Conservation (phyloP, 2,888 invertebrate species). For the Hedya salicella region DNA sequence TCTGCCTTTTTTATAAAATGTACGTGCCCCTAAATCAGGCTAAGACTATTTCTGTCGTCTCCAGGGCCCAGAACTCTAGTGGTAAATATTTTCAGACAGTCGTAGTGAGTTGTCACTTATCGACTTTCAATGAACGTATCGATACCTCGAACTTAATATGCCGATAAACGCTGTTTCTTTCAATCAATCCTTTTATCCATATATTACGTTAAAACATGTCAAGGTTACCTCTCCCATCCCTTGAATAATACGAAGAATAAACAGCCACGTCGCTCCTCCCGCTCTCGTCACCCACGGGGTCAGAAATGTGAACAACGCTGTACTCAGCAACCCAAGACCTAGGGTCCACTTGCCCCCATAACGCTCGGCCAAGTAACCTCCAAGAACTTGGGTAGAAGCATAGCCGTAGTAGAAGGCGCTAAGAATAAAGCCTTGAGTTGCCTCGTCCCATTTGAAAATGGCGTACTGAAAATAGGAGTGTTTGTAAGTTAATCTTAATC, state of each 20-base stretch:
- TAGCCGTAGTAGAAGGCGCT: slow-evolving; percentile 92
- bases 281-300: slow-evolving; percentile 87
- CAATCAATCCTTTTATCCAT: too few relatives aligned
- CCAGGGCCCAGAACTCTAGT: too few relatives aligned
- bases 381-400: slow-evolving; percentile 89
- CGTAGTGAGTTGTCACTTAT: too few relatives aligned
- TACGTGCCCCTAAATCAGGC: too few relatives aligned
- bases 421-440: slow-evolving; percentile 87
- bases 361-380: slow-evolving; percentile 88
- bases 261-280: slow-evolving; percentile 70
- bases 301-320: slow-evolving; percentile 89
- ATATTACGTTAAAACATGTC: too few relatives aligned
- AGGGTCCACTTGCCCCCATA: slow-evolving; percentile 91
- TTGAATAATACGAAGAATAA: slow-evolving; percentile 83
- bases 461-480: slow-evolving; percentile 43
- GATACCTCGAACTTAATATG: too few relatives aligned
- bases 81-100: too few relatives aligned
- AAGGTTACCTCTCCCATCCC: slow-evolving; percentile 89
- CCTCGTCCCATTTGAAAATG: slow-evolving; percentile 85
- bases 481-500: too few relatives aligned
- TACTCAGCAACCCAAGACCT: slow-evolving; percentile 88
- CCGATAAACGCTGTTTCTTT: too few relatives aligned
- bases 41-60: too few relatives aligned
- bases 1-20: too few relatives aligned
- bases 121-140: too few relatives aligned